Conservation (phyloP, 2,113 vertebrate genomes). For the human region DNA sequence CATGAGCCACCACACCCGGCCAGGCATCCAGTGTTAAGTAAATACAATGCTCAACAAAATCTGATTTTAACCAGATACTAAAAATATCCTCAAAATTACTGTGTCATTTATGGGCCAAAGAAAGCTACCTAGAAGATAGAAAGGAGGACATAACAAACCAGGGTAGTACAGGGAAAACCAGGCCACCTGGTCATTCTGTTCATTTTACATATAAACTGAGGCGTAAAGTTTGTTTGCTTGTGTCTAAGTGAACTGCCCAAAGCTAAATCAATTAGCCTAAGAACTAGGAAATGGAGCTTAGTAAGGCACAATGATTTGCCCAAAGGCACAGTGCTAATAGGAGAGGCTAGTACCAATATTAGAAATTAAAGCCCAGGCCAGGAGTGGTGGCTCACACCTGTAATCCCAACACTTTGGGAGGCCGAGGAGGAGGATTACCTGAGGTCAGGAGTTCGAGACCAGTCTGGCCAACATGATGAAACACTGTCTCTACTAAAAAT, state of each 20-base stretch:
- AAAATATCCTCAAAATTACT: conserved; percentile 5
- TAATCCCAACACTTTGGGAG: too few relatives aligned
- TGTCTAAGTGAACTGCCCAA: neutral
- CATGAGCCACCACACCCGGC: too few relatives aligned
- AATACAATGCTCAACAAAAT: conserved; percentile 16
- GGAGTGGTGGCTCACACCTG: too few relatives aligned
- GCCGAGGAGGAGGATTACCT: too few relatives aligned
- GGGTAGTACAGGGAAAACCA: neutral
- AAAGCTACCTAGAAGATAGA: neutral
- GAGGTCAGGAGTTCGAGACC: too few relatives aligned
- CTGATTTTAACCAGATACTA: neutral
- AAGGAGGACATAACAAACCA: neutral
- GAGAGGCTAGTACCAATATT: neutral
- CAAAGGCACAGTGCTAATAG: neutral
- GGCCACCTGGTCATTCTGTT: neutral
- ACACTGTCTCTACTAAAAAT: too few relatives aligned
- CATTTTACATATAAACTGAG: neutral
- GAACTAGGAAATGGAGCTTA: neutral
- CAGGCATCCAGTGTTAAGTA: neutral
- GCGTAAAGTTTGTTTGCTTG: neutral
- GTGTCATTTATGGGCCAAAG: neutral
- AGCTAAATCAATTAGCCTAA: conserved; percentile 8
- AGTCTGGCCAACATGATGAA: too few relatives aligned
- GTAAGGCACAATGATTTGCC: neutral
- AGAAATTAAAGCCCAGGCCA: neutral